Evolutionary conservation across 2,797 vertebrate species (phyloP).

Genomic region (Enteromius anoplus): DNA sequence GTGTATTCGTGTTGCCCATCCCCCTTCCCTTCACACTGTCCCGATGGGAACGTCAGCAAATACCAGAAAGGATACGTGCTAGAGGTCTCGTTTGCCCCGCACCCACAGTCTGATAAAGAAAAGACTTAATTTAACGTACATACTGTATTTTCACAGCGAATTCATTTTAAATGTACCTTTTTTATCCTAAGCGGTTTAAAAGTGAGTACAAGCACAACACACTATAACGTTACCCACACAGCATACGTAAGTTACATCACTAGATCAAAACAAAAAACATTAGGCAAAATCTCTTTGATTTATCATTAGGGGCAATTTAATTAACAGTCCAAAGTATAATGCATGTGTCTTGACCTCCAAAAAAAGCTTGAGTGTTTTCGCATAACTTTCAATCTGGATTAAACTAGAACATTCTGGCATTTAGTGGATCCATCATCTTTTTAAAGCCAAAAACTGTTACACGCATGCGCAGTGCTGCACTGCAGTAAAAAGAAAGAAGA

Average conservation of each 20-base stretch:
- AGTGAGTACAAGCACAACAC: background rate
- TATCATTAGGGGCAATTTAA: background rate
- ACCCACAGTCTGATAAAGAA: constrained; percentile 8
- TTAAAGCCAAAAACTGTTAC: background rate
- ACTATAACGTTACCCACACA: too few species aligned
- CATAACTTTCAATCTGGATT: background rate
- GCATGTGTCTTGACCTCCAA: background rate
- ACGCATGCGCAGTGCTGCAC: constrained; percentile 58
- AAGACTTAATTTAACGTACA: background rate
- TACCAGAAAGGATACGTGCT: constrained; percentile 25
- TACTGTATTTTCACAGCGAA: background rate
- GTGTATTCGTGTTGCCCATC: constrained; percentile 20
- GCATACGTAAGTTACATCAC: too few species aligned
- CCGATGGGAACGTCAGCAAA: constrained; percentile 29
- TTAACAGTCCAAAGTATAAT: background rate
- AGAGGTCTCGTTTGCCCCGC: constrained; percentile 19
- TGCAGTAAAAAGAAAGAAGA: constrained; percentile 66
- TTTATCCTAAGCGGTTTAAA: background rate
- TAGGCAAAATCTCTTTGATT: background rate
- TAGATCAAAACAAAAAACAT: background rate
- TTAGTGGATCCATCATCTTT: background rate
- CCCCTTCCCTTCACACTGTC: constrained; percentile 2
- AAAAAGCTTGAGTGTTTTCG: background rate
- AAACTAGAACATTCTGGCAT: constrained; percentile 42
- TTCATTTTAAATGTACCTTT: background rate